phyloP scores from a whole-genome alignment of 2,113 vertebrate genomes.

The Arothron firmamentum region DNA sequence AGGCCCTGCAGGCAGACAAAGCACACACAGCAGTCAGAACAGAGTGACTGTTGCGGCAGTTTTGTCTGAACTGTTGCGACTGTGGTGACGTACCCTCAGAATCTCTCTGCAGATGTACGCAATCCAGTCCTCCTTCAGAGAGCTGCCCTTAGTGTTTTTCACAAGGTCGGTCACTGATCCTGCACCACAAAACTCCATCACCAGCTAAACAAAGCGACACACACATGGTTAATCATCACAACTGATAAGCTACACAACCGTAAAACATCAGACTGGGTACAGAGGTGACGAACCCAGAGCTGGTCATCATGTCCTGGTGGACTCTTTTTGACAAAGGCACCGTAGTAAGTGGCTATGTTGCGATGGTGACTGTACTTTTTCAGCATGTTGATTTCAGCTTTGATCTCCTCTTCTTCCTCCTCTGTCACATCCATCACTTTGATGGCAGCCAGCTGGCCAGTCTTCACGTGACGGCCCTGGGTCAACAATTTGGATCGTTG shows the following conservation, averaged over 20 bases:
- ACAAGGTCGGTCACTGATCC: conserved; percentile 91
- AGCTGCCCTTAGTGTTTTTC: conserved; percentile 90
- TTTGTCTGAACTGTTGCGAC: neutral
- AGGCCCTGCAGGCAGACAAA: conserved; percentile 76
- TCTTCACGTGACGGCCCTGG: conserved; percentile 90
- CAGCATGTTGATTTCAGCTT: conserved; percentile 94
- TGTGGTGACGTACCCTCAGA: conserved; percentile 75
- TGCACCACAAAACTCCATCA: conserved; percentile 93
- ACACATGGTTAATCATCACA: neutral
- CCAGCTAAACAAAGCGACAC: conserved; percentile 72
- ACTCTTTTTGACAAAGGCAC: conserved; percentile 92
- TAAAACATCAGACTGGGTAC: neutral
- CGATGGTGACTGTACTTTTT: conserved; percentile 94
- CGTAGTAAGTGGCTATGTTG: conserved; percentile 93
- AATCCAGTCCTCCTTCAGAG: conserved; percentile 90
- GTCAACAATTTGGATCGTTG: conserved; percentile 5
- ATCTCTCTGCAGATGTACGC: conserved; percentile 93
- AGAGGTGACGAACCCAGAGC: conserved; percentile 80
- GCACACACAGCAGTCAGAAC: conserved; percentile 3
- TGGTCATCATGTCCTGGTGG: conserved; percentile 91
- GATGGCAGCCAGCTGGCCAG: conserved; percentile 91
- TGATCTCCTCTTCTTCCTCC: conserved; percentile 93
- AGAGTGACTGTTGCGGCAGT: neutral
- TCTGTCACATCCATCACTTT: conserved; percentile 95
- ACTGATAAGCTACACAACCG: neutral